phyloP scores from a whole-genome alignment of 2,797 vertebrate genomes.

The Hirundo rustica region DNA sequence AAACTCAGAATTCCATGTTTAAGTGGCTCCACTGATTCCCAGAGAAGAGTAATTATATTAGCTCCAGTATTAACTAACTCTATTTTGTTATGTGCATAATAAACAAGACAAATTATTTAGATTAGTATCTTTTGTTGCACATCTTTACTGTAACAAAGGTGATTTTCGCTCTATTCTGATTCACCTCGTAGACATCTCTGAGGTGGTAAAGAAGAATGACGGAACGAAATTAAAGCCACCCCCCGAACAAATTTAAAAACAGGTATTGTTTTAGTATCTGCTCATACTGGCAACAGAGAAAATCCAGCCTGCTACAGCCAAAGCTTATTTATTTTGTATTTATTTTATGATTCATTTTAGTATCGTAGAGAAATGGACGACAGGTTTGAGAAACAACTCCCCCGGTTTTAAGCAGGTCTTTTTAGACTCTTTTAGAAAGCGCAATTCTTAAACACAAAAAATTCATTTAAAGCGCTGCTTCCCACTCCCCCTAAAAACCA shows the following conservation, averaged over 20 bases:
- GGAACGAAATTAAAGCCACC: neutral
- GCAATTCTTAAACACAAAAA: neutral
- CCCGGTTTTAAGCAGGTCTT: neutral
- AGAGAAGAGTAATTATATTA: neutral
- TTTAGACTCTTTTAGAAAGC: neutral
- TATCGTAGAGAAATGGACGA: neutral
- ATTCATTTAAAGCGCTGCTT: fast-evolving
- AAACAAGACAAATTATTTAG: neutral
- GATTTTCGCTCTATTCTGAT: neutral
- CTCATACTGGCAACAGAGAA: neutral
- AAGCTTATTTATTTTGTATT: neutral
- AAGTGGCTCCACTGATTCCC: neutral
- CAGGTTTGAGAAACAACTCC: neutral
- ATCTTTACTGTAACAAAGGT: neutral
- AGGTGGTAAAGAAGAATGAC: neutral
- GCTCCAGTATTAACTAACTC: neutral
- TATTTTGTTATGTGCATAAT: too few relatives aligned
- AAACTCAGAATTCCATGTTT: neutral
- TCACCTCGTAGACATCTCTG: neutral
- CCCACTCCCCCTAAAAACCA: neutral
- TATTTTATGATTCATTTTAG: neutral
- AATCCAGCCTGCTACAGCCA: neutral
- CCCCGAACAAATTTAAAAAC: neutral
- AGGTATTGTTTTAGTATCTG: neutral
- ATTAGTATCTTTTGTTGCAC: neutral